phyloP scores from a whole-genome alignment of 2,797 vertebrate species.

The Euthynnus affinis region DNA sequence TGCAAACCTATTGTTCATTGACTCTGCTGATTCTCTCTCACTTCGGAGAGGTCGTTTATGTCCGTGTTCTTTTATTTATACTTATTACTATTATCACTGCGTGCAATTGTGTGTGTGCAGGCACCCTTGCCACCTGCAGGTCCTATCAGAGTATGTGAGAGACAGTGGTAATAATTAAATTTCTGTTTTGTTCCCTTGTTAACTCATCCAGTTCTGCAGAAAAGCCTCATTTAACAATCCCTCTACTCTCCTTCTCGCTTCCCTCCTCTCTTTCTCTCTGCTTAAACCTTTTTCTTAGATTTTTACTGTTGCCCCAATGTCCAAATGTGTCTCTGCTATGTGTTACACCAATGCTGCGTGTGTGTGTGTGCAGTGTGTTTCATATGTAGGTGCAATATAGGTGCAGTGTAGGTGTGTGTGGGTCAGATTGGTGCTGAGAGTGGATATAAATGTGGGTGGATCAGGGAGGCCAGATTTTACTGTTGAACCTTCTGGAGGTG shows the following conservation, averaged over 20 bases:
- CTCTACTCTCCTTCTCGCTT: constrained; percentile 16
- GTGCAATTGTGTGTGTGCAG: neutral
- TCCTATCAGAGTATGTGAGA: constrained; percentile 49
- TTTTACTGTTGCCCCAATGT: constrained; percentile 8
- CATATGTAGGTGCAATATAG: constrained; percentile 32
- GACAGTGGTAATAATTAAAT: constrained; percentile 65
- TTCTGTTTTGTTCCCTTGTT: constrained; percentile 47
- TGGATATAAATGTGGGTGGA: constrained; percentile 64
- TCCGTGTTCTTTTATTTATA: constrained; percentile 14
- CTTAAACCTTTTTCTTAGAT: constrained; percentile 34
- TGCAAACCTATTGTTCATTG: constrained; percentile 55
- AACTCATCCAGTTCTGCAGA: constrained; percentile 48
- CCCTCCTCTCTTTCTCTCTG: constrained; percentile 5
- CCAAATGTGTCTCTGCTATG: constrained; percentile 37
- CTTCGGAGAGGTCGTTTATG: neutral
- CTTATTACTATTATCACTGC: constrained; percentile 3
- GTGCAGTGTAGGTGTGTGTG: constrained; percentile 64
- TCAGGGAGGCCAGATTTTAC: constrained; percentile 59
- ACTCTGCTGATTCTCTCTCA: constrained; percentile 19
- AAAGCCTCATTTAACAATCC: constrained; percentile 45
- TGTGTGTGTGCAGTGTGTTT: constrained; percentile 35
- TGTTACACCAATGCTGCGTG: constrained; percentile 25
- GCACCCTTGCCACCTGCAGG: neutral
- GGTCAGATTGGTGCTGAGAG: constrained; percentile 52
- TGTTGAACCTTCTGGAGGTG: constrained; percentile 64